Evolutionary conservation across 2,888 invertebrate genomes (phyloP).

Genomic region (Drosophila rellima): DNA sequence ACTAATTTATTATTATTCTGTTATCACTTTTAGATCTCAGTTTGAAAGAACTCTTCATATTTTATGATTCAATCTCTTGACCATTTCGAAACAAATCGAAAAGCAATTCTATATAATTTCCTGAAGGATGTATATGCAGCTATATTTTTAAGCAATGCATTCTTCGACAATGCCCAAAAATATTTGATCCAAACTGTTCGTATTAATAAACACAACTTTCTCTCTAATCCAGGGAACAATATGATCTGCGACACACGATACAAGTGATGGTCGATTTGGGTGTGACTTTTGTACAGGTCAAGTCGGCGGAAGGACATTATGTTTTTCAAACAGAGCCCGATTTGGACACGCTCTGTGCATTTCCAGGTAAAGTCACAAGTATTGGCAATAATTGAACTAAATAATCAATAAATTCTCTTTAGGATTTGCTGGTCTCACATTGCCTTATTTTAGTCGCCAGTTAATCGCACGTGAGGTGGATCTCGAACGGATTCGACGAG

Average conservation of each 20-base stretch:
- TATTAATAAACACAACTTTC: neutral
- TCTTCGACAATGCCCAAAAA: neutral
- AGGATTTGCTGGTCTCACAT: conserved; percentile 83
- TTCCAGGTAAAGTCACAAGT: conserved; percentile 75
- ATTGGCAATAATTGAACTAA: neutral
- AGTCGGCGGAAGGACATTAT: conserved; percentile 92
- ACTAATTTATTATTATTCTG: neutral
- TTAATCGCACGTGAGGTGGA: conserved; percentile 94
- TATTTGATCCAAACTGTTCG: neutral
- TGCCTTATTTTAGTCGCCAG: conserved; percentile 91
- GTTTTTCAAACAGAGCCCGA: conserved; percentile 91
- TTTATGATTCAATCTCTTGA: neutral
- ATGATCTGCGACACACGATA: conserved; percentile 90
- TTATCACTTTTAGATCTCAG: neutral
- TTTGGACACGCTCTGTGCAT: conserved; percentile 88
- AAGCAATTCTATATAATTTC: too few relatives aligned
- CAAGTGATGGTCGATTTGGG: conserved; percentile 96
- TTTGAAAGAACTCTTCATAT: neutral
- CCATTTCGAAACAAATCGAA: too few relatives aligned
- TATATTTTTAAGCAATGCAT: too few relatives aligned
- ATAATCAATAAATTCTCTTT: neutral
- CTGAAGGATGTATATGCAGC: too few relatives aligned
- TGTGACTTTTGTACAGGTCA: conserved; percentile 93
- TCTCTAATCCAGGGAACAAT: conserved; percentile 80
- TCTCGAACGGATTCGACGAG: conserved; percentile 90